Percentiles rank a stretch among this genome's conserved stretches.
Evolutionary conservation across 2,113 vertebrate genomes (phyloP).

Genomic region (Periophthalmus modestus): DNA sequence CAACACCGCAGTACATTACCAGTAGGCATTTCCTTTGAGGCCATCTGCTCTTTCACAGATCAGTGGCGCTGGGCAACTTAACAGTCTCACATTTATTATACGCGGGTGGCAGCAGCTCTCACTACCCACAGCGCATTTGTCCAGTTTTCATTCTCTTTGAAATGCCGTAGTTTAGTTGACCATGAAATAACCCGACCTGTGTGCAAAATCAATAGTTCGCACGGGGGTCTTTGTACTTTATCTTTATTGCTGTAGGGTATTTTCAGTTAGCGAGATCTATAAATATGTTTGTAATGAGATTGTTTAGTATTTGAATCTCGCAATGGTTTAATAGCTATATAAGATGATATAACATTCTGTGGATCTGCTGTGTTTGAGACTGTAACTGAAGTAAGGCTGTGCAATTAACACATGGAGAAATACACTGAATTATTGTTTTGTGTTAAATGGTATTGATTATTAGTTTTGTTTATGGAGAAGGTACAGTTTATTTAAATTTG

Average conservation of each 20-base stretch:
- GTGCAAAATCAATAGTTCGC: neutral
- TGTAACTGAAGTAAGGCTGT: neutral
- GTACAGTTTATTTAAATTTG: too few relatives aligned
- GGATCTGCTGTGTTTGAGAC: too few relatives aligned
- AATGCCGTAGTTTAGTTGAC: conserved; percentile 3
- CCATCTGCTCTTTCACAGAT: conserved; percentile 54
- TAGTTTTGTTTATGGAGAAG: too few relatives aligned
- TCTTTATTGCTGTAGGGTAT: neutral
- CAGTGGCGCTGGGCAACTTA: conserved; percentile 33
- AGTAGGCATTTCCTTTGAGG: conserved; percentile 44
- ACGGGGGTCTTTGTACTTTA: neutral
- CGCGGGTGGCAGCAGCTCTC: conserved; percentile 23
- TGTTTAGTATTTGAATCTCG: too few relatives aligned
- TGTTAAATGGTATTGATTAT: too few relatives aligned
- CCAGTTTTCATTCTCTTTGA: neutral
- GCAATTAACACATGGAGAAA: too few relatives aligned
- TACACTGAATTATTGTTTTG: too few relatives aligned
- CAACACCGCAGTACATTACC: conserved; percentile 45
- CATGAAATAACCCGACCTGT: neutral
- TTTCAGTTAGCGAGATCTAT: neutral
- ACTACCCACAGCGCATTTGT: neutral
- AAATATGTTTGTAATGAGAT: neutral
- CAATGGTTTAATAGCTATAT: too few relatives aligned
- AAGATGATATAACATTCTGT: too few relatives aligned
- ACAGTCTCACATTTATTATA: conserved; percentile 18